Evolutionary conservation across 2,113 vertebrate species (phyloP), one percentile per base, ranked within the genome.

Genomic region (Etia nguti): DNA sequence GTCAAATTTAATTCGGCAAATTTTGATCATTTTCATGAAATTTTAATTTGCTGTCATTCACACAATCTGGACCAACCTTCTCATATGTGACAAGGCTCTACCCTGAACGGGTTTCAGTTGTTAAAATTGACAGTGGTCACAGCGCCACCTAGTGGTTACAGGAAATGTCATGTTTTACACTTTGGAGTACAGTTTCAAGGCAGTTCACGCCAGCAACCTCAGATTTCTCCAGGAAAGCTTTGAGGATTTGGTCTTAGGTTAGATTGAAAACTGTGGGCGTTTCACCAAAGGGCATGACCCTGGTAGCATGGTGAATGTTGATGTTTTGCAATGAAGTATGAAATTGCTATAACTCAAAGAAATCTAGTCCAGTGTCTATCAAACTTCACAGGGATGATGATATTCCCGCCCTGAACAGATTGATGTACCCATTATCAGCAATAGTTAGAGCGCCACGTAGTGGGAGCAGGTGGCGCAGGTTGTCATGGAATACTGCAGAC

Each of bases 201-300:
- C 59, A 34, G 29, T 62, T 62, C 29, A 1, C 29, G 29, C 29
- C 59, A 62, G 59, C 29, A 20, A 11, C 5, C 16, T 62, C 29
- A 34, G 15, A 62, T 2, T 4, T 20, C 6, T 34, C 59, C 29
- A 34, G 59, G 29, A 62, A 62, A 62, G 29, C 29, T 16, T 62
- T 62, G 59, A 60, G 59, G 59, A 10, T 11, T 62, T 34, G 9
- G 29, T 20, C 59, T 34, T 2, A 34, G 31, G 6, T 34, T 6
- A 2, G 56, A 2, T 9, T 60, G 57, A 10, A 34, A 34, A 31
- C 24, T 3, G n/a, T 12, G 56, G 29, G 24, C 0, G 24, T 29
- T 59, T 59, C 26, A 31, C 34, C 26, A 60, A 18, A 60, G 0
- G 8, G 3, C 3, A 1, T 13, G 4, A 29, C 55, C 24, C 0